Percentiles rank a stretch among this genome's conserved stretches.
These are phyloP conservation scores for Endomychus coccineus DNA, from an alignment of 2,888 invertebrate species.

Conservation along the genomic window DNA sequence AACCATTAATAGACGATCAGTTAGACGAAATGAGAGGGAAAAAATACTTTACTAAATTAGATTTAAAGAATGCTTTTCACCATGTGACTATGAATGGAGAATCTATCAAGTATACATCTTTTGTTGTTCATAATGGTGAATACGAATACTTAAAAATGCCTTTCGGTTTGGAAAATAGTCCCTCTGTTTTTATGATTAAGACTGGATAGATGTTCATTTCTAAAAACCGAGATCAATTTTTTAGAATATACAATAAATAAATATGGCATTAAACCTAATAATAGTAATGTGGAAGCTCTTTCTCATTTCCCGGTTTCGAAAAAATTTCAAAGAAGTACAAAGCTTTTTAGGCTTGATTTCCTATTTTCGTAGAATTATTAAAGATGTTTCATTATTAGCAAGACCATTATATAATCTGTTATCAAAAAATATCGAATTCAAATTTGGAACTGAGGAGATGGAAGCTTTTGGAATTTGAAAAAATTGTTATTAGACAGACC, in stretches of 20 bases:
- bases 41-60: constrained; percentile 26
- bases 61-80: constrained; percentile 31
- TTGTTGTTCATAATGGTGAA: constrained; percentile 29
- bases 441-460: constrained; percentile 19
- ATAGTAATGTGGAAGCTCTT: constrained; percentile 15
- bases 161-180: constrained; percentile 28
- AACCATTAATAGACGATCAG: constrained; percentile 27
- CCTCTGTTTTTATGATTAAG: constrained; percentile 18
- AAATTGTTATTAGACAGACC: constrained; percentile 16
- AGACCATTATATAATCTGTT: constrained; percentile 23
- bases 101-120: constrained; percentile 29
- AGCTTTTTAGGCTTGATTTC: constrained; percentile 24
- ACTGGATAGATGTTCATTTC: constrained; percentile 27
- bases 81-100: constrained; percentile 26
- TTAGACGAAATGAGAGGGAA: constrained; percentile 26
- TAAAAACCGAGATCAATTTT: constrained; percentile 21
- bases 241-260: constrained; percentile 25
- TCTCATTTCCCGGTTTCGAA: constrained; percentile 19
- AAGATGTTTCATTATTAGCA: constrained; percentile 21
- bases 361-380: constrained; percentile 27
- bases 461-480: constrained; percentile 24
- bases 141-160: constrained; percentile 31
- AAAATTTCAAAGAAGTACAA: constrained; percentile 17
- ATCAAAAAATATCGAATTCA: constrained; percentile 22
- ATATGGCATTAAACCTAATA: constrained; percentile 16